phyloP scores from a whole-genome alignment of 2,888 invertebrate genomes.

The Leistus spinibarbis region DNA sequence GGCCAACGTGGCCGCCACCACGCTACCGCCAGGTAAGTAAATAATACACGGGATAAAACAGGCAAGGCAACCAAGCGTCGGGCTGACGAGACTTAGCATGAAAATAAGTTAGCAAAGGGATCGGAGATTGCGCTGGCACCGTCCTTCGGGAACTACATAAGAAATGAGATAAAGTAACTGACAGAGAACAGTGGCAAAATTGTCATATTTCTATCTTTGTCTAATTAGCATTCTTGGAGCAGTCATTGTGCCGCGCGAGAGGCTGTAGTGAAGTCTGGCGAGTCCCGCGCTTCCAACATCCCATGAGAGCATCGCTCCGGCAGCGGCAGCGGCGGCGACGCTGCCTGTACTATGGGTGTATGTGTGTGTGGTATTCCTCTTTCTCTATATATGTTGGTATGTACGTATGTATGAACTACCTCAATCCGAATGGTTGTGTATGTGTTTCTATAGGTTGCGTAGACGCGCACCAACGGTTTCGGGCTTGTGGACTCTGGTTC shows the following conservation, averaged over 20 bases:
- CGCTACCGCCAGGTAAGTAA: constrained; percentile 48
- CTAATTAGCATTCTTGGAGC: constrained; percentile 54
- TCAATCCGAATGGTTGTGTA: constrained; percentile 28
- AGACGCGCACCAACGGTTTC: not conserved
- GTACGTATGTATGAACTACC: constrained; percentile 42
- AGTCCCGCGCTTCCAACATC: constrained; percentile 37
- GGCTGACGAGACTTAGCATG: constrained; percentile 49
- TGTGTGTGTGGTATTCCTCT: not conserved
- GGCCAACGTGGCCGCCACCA: constrained; percentile 31
- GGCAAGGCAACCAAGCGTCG: constrained; percentile 36
- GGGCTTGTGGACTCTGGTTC: not conserved
- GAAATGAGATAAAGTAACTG: constrained; percentile 53
- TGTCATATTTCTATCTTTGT: constrained; percentile 53
- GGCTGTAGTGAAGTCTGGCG: constrained; percentile 44
- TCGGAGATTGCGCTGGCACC: constrained; percentile 51
- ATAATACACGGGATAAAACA: constrained; percentile 51
- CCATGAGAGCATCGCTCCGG: constrained; percentile 40
- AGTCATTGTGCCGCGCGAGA: constrained; percentile 49
- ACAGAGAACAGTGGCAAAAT: constrained; percentile 51
- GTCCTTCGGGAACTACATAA: constrained; percentile 51
- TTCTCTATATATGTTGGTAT: constrained; percentile 44
- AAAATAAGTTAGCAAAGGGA: constrained; percentile 48
- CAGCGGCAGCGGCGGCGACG: not conserved
- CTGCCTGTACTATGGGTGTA: not conserved
- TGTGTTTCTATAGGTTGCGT: constrained; percentile 10